Percentiles rank a stretch among this genome's conserved stretches.
These are phyloP conservation scores for Galerucella nymphaeae DNA, from an alignment of 2,888 invertebrate genomes.

Conservation along the genomic window DNA sequence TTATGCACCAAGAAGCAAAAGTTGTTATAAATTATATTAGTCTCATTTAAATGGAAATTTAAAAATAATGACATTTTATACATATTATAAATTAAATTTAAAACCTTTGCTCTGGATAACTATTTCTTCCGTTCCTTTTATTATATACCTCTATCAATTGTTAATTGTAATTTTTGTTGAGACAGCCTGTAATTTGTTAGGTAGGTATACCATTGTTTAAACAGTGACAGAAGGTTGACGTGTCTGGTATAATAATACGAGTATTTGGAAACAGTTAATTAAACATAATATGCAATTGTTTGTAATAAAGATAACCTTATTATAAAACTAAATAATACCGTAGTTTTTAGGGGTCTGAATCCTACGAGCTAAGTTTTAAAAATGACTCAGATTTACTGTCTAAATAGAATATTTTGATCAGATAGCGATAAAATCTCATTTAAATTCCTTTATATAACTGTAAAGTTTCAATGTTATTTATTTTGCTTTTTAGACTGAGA, in stretches of 20 bases:
- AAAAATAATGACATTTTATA: not conserved
- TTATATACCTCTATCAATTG: too few species aligned
- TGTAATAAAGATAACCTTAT: slow-evolving; percentile 44
- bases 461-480: too few species aligned
- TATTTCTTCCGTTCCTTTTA: not conserved
- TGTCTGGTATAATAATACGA: not conserved
- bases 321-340: slow-evolving; percentile 37
- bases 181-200: too few species aligned
- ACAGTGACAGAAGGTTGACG: not conserved
- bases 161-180: too few species aligned
- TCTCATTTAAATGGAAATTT: not conserved
- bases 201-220: not conserved
- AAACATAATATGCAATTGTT: slow-evolving; percentile 41
- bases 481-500: too few species aligned
- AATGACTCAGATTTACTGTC: too few species aligned
- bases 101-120: slow-evolving; percentile 1
- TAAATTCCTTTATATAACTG: too few species aligned
- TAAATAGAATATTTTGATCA: too few species aligned
- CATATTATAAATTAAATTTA: not conserved
- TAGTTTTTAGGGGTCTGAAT: slow-evolving; percentile 15
- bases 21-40: slow-evolving; percentile 2
- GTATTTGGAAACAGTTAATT: slow-evolving; percentile 37
- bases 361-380: too few species aligned
- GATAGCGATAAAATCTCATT: too few species aligned
- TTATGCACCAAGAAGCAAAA: slow-evolving; percentile 3